Evolutionary conservation across 2,888 invertebrate species (phyloP).

Genomic region (Eulithis prunata): DNA sequence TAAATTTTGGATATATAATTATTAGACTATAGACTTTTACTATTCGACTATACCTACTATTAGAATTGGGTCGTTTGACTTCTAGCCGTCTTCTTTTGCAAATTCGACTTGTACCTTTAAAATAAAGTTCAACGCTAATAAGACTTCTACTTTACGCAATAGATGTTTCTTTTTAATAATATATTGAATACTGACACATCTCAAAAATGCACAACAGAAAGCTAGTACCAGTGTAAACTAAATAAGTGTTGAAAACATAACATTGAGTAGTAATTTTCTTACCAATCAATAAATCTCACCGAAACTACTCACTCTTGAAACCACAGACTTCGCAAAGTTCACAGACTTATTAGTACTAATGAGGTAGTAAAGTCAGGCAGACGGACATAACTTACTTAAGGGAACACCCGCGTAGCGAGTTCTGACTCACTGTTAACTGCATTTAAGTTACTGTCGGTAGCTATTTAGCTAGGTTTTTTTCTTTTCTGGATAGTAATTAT

Average conservation of each 20-base stretch:
- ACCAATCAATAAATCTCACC: conserved; percentile 21
- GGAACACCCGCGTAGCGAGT: conserved; percentile 41
- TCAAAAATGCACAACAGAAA: no score
- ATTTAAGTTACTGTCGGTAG: conserved; percentile 11
- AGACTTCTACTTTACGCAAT: no score
- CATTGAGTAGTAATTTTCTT: conserved; percentile 4
- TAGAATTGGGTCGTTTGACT: no score
- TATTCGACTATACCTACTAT: no score
- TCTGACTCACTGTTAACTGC: conserved; percentile 37
- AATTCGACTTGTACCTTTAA: no score
- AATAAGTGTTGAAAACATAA: background rate
- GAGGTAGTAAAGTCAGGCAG: conserved; percentile 42
- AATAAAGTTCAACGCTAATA: no score
- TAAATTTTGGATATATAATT: no score
- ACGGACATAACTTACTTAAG: conserved; percentile 42
- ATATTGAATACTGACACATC: no score
- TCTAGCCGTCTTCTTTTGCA: no score
- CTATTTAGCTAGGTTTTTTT: background rate
- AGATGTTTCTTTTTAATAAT: no score
- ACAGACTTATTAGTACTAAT: conserved; percentile 43
- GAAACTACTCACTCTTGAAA: conserved; percentile 31
- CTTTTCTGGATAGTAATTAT: background rate
- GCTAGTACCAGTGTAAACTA: background rate
- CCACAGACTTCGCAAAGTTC: conserved; percentile 31
- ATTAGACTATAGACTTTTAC: no score